phyloP scores from a whole-genome alignment of 2,888 invertebrate genomes.

The Protodeltote pygarga region DNA sequence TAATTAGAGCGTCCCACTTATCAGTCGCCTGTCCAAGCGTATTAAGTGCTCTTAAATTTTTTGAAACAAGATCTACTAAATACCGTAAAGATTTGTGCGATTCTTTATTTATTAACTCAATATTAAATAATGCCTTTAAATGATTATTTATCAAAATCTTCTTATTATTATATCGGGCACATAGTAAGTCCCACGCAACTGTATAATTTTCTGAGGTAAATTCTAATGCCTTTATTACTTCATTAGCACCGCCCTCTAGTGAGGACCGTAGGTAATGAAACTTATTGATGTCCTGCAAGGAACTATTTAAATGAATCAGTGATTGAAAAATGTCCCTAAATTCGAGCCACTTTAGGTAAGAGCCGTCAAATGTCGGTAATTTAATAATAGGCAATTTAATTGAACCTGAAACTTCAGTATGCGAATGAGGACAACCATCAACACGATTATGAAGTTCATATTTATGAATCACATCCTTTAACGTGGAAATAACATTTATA shows the following conservation, averaged over 20 bases:
- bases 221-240: neutral
- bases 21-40: conserved; percentile 1
- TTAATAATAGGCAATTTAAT: neutral
- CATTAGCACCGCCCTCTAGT: neutral
- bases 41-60: conserved; percentile 1
- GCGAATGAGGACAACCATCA: neutral
- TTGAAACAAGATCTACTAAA: neutral
- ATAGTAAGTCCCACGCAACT: neutral
- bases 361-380: neutral
- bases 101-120: neutral
- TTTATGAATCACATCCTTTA: neutral
- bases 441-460: neutral
- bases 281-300: no score
- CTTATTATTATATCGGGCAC: neutral
- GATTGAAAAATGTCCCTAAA: neutral
- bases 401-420: no score
- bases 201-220: neutral
- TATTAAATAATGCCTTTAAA: neutral
- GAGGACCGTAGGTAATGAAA: no score
- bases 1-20: conserved; percentile 1
- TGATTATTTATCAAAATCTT: neutral
- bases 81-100: neutral
- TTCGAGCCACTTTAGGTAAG: neutral
- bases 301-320: neutral
- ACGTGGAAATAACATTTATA: neutral